phyloP scores from a whole-genome alignment of 2,113 vertebrate species.

The Ammodytes marinus region DNA sequence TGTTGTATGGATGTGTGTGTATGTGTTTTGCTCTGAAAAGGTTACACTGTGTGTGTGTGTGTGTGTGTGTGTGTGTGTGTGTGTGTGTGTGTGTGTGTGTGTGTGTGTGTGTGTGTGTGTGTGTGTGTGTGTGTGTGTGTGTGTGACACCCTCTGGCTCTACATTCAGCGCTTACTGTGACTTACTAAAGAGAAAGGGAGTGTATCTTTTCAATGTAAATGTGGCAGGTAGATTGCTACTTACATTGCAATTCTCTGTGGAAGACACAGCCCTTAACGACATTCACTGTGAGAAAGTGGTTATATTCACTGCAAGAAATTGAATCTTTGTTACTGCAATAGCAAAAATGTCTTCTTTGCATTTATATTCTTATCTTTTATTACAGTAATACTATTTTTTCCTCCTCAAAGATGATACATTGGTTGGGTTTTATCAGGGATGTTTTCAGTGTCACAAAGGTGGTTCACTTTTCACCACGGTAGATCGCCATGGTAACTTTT shows the following conservation, averaged over 20 bases:
- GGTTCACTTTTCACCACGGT: background rate
- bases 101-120: no score
- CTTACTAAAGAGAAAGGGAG: conserved; percentile 53
- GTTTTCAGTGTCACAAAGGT: background rate
- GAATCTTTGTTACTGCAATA: background rate
- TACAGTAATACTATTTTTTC: background rate
- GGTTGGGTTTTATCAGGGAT: no score
- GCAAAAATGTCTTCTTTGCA: background rate
- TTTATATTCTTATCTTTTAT: background rate
- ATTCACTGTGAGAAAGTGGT: conserved; percentile 4
- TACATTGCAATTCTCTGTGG: background rate
- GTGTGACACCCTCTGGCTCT: conserved; percentile 21
- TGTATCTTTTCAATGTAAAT: conserved; percentile 60
- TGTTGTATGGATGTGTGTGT: conserved; percentile 41
- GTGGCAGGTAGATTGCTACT: conserved; percentile 15
- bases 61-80: conserved; percentile 37
- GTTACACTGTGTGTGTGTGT: conserved; percentile 26
- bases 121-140: background rate
- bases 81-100: conserved; percentile 16
- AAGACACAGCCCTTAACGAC: background rate
- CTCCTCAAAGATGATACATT: no score
- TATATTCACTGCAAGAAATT: background rate
- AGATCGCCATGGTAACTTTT: background rate
- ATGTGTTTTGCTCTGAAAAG: conserved; percentile 38
- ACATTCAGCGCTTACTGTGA: conserved; percentile 44